These are phyloP conservation scores for Amiota communis DNA, from an alignment of 2,888 invertebrate genomes.

Conservation along the genomic window DNA sequence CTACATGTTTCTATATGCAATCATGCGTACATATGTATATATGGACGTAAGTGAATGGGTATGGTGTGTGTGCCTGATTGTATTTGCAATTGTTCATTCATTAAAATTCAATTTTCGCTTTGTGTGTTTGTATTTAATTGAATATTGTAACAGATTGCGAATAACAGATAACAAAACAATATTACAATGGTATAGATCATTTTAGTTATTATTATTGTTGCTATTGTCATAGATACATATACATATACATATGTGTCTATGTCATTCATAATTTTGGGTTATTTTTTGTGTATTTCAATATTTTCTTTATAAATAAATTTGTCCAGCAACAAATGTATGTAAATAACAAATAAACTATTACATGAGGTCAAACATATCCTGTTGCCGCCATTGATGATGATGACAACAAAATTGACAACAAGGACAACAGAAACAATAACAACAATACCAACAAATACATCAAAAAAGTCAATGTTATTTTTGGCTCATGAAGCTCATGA, in stretches of 20 bases:
- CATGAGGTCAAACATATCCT: conserved; percentile 12
- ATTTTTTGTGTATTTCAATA: too few species aligned
- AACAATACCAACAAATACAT: too few species aligned
- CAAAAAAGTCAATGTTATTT: too few species aligned
- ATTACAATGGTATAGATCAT: conserved; percentile 12
- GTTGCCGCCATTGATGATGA: too few species aligned
- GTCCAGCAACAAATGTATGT: background rate
- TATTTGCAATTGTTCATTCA: conserved; percentile 44
- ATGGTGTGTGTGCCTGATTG: conserved; percentile 9
- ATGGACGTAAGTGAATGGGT: background rate
- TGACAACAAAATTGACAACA: too few species aligned
- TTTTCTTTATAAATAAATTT: too few species aligned
- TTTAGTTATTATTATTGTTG: conserved; percentile 6
- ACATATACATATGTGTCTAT: background rate
- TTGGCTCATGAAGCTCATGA: too few species aligned
- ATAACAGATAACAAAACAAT: conserved; percentile 4
- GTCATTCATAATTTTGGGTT: too few species aligned
- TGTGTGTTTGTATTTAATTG: conserved; percentile 42
- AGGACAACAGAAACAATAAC: too few species aligned
- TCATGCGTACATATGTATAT: background rate
- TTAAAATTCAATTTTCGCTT: conserved; percentile 53
- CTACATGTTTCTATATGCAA: background rate
- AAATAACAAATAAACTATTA: background rate
- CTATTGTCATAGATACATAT: background rate
- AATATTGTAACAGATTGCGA: conserved; percentile 42